Percentiles rank a stretch among this genome's conserved stretches.
These are phyloP conservation scores for Sitta carolinensis DNA, from an alignment of 2,797 vertebrate species.

Conservation along the genomic window DNA sequence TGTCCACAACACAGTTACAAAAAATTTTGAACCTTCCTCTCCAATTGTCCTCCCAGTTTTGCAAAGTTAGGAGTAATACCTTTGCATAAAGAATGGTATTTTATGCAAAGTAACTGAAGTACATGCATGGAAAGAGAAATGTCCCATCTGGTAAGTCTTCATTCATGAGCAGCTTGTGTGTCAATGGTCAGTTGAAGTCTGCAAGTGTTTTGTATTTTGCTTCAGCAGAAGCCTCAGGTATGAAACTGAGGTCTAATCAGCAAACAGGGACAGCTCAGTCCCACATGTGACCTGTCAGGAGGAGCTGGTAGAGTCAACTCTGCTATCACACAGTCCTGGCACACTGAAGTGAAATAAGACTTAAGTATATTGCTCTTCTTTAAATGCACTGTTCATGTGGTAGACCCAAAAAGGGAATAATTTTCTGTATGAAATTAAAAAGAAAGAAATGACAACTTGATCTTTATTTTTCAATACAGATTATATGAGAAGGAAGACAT, in stretches of 20 bases:
- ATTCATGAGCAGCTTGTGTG: background rate
- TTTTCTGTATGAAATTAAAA: background rate
- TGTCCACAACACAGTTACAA: background rate
- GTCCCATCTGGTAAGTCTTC: background rate
- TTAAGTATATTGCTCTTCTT: background rate
- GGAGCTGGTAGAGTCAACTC: background rate
- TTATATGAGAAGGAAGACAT: background rate
- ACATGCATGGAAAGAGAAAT: background rate
- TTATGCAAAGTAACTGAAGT: background rate
- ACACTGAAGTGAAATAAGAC: background rate
- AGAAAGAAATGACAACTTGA: background rate
- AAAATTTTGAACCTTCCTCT: background rate
- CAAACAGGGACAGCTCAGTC: accelerated
- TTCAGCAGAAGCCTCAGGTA: background rate
- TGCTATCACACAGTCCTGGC: background rate
- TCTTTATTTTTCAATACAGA: background rate
- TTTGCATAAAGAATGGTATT: background rate
- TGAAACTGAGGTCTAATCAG: background rate
- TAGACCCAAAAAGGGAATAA: background rate
- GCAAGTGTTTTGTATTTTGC: background rate
- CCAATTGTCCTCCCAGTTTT: background rate
- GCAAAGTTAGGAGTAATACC: background rate
- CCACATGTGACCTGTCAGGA: accelerated
- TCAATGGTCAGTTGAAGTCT: background rate
- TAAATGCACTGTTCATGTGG: background rate